A percentile compares a stretch with the other conserved stretches of the same genome.
phyloP scores from a whole-genome alignment of 2,888 invertebrate genomes.

The Patella pellucida region DNA sequence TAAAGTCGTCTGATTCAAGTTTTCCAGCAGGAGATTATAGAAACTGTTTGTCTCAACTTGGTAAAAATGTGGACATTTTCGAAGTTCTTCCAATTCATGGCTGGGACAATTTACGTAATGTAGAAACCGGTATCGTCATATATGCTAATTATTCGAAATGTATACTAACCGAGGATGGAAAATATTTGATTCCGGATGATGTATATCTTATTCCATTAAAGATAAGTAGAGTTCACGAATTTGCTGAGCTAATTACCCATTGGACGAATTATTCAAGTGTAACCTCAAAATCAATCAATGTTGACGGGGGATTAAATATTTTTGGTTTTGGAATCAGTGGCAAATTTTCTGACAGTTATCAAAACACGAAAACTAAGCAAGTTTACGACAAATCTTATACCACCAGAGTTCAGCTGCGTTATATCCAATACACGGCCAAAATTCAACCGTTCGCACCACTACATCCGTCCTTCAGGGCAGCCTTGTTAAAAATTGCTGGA shows the following conservation, averaged over 20 bases:
- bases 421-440: slow-evolving; percentile 44
- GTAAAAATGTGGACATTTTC: slow-evolving; percentile 32
- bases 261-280: slow-evolving; percentile 48
- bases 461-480: slow-evolving; percentile 40
- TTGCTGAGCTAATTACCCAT: slow-evolving; percentile 45
- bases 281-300: slow-evolving; percentile 32
- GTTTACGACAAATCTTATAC: slow-evolving; percentile 41
- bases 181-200: slow-evolving; percentile 56
- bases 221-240: slow-evolving; percentile 48
- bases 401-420: slow-evolving; percentile 37
- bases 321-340: slow-evolving; percentile 42
- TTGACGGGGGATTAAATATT: slow-evolving; percentile 18
- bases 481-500: slow-evolving; percentile 51
- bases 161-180: slow-evolving; percentile 53
- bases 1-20: too few species aligned
- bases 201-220: slow-evolving; percentile 52
- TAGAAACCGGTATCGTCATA: slow-evolving; percentile 48
- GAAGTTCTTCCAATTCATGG: slow-evolving; percentile 60
- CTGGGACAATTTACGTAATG: slow-evolving; percentile 62
- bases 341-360: slow-evolving; percentile 48
- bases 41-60: background rate
- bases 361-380: slow-evolving; percentile 44
- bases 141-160: slow-evolving; percentile 51
- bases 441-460: slow-evolving; percentile 46
- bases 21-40: background rate